Conservation (phyloP, 2,113 vertebrate species). For the Aix galericulata region DNA sequence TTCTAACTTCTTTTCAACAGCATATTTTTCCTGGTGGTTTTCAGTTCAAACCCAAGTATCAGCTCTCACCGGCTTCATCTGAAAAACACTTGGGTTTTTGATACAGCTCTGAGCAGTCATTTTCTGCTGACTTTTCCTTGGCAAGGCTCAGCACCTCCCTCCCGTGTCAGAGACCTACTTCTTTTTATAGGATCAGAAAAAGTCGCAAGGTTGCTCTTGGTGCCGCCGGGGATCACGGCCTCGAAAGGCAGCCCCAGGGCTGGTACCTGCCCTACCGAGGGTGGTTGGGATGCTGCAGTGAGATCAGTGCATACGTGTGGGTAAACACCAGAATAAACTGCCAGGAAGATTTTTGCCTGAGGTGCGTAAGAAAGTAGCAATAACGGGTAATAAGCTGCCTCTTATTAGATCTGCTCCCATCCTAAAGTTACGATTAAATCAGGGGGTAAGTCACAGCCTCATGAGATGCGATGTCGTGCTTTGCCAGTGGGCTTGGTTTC, state of each 20-base stretch:
- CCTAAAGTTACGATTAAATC: not conserved
- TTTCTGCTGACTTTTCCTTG: not conserved
- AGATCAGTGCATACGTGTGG: fast-evolving
- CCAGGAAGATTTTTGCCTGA: not conserved
- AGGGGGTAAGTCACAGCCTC: not conserved
- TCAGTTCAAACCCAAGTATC: not conserved
- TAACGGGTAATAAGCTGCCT: not conserved
- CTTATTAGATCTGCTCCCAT: not conserved
- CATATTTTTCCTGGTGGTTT: not conserved
- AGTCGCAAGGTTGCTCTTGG: fast-evolving
- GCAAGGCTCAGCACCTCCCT: not conserved
- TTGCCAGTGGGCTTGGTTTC: not conserved
- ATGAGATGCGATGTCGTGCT: not conserved
- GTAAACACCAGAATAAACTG: not conserved
- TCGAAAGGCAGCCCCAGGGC: not conserved
- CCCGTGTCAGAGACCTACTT: not conserved
- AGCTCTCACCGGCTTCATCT: not conserved
- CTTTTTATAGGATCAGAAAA: not conserved
- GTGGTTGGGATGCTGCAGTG: not conserved
- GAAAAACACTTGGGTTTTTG: not conserved
- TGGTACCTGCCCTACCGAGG: not conserved
- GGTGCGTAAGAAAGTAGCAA: not conserved
- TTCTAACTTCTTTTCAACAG: not conserved
- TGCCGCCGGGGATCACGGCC: not conserved
- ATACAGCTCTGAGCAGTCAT: not conserved